Conservation (phyloP, 2,113 vertebrate genomes). For the Zapus hudsonius region DNA sequence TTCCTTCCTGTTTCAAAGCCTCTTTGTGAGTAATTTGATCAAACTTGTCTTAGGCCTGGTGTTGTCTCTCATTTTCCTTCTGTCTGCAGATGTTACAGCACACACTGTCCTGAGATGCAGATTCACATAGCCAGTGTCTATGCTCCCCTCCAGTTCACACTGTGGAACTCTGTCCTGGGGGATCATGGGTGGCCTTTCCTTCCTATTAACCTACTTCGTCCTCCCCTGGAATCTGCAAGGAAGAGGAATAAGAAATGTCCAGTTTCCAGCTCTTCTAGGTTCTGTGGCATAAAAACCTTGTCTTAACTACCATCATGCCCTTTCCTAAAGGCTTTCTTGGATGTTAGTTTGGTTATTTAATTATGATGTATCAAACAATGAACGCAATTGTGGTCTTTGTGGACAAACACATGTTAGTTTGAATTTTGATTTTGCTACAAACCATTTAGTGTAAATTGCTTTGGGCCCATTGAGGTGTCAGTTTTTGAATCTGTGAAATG, state of each 20-base stretch:
- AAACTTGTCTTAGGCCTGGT: background rate
- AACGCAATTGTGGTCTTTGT: background rate
- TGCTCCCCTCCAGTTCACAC: background rate
- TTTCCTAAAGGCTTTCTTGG: background rate
- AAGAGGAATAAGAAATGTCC: background rate
- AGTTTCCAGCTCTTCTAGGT: background rate
- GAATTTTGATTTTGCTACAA: slow-evolving; percentile 23
- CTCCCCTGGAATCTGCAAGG: background rate
- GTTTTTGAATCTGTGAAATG: background rate
- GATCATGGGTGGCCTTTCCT: background rate
- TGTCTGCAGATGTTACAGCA: background rate
- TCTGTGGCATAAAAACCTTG: background rate
- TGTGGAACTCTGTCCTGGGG: background rate
- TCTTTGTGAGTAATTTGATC: background rate
- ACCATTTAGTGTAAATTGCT: background rate
- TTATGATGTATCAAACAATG: background rate
- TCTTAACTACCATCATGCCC: background rate
- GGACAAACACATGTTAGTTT: background rate
- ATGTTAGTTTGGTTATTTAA: background rate
- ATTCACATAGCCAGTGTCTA: background rate
- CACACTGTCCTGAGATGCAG: background rate
- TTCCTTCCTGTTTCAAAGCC: background rate
- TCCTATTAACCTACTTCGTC: background rate
- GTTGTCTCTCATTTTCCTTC: background rate
- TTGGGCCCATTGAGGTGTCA: background rate